phyloP scores from a whole-genome alignment of 2,888 invertebrate species.

The Mycalesis mineus region DNA sequence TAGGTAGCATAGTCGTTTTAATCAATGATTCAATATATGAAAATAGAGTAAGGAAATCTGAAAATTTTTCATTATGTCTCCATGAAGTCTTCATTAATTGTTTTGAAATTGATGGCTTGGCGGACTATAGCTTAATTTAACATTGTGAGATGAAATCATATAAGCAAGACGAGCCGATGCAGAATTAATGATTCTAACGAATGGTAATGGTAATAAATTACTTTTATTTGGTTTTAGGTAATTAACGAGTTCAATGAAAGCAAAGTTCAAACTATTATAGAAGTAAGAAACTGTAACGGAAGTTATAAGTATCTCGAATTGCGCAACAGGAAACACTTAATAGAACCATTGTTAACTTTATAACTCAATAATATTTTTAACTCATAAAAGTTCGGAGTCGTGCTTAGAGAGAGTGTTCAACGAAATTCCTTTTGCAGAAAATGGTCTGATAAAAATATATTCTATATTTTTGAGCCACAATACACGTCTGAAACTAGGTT shows the following conservation, averaged over 20 bases:
- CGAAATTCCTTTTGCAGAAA: constrained; percentile 13
- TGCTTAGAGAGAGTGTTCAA: not conserved
- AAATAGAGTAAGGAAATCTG: too few relatives aligned
- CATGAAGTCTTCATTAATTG: too few relatives aligned
- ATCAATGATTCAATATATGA: too few relatives aligned
- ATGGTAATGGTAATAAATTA: too few relatives aligned
- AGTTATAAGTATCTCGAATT: not conserved
- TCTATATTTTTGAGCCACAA: constrained; percentile 5
- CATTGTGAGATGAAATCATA: too few relatives aligned
- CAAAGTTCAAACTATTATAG: not conserved
- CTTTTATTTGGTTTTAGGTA: too few relatives aligned
- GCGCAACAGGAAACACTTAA: not conserved
- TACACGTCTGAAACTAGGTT: constrained; percentile 5
- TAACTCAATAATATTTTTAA: constrained; percentile 7
- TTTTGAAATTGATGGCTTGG: too few relatives aligned
- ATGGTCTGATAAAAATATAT: constrained; percentile 22
- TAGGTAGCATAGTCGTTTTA: too few relatives aligned
- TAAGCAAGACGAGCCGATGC: too few relatives aligned
- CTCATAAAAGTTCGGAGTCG: constrained; percentile 2
- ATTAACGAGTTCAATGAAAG: not conserved
- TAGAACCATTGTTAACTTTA: not conserved
- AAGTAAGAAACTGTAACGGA: not conserved
- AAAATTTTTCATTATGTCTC: too few relatives aligned
- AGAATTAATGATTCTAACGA: too few relatives aligned
- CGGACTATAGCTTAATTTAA: too few relatives aligned